phyloP scores from a whole-genome alignment of 2,113 vertebrate species.

The Galbula dea region DNA sequence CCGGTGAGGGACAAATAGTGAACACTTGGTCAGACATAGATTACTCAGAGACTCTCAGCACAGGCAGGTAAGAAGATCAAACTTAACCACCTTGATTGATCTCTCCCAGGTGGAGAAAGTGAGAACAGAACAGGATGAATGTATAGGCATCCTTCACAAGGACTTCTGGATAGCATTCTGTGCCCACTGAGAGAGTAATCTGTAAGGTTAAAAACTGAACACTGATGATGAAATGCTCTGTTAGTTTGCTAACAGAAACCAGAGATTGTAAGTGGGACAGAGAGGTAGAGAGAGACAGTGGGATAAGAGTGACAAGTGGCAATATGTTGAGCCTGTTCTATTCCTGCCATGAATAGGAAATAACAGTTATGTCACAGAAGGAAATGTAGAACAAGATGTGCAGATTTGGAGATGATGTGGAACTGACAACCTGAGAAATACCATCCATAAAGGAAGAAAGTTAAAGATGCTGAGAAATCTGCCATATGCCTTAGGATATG shows the following conservation, averaged over 20 bases:
- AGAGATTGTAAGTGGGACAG: slow-evolving; percentile 34
- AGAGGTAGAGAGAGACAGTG: slow-evolving; percentile 15
- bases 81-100: background rate
- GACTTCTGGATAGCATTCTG: background rate
- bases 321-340: slow-evolving; percentile 44
- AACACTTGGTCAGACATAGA: background rate
- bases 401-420: slow-evolving; percentile 43
- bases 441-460: slow-evolving; percentile 23
- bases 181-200: background rate
- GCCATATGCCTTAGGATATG: slow-evolving; percentile 20
- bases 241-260: slow-evolving; percentile 16
- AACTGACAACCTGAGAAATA: slow-evolving; percentile 60
- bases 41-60: background rate
- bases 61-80: background rate
- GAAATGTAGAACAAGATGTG: slow-evolving; percentile 63
- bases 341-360: slow-evolving; percentile 51
- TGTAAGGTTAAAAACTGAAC: background rate
- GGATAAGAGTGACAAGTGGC: slow-evolving; percentile 39
- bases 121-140: background rate
- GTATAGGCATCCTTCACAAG: background rate
- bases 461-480: background rate
- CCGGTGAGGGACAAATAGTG: background rate
- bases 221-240: background rate
- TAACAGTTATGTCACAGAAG: slow-evolving; percentile 38
- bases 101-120: background rate